Evolutionary conservation across 2,113 vertebrate genomes (phyloP), one percentile per base, ranked within the genome.

Genomic region (Numenius arquata): DNA sequence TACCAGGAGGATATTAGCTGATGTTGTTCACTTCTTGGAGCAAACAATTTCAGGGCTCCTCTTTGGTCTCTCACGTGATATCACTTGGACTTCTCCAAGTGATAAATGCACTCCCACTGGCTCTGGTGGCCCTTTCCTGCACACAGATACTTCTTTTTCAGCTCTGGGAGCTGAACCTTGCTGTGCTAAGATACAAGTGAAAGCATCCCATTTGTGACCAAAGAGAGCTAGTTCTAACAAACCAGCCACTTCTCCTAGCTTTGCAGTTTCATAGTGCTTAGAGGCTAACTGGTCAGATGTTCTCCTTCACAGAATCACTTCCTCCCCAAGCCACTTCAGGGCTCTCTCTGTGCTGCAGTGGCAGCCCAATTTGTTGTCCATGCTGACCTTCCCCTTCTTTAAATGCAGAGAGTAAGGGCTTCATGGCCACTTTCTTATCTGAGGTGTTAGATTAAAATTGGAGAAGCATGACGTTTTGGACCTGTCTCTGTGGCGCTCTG

Each of bases 391-490:
- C 53, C 43, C 41, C 50, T 43, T 84, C 79, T 88, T 77, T 77
- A 77, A 56, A 13, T 67, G 67, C 72, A 63, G 55, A 23, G 65
- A 66, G 53, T 48, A 62, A 93, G 15, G 74, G 7, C 62, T 96
- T 90, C 41, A 48, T 56, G 91, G 65, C 40, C 1, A 0, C 61
- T 63, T 88, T 80, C 63, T 92, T 93, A 77, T 71, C 83, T 73
- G 88, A 93, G 56, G 34, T 19, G 2, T 70, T 96, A 77, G 83
- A 66, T 92, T 80, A 59, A 94, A 96, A 74, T 22, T 89, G 85
- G 75, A 91, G 80, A 85, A 80, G 87, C 77, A 48, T 76, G 91
- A 94, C 0, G 0, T 38, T 88, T 92, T 90, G 62, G 83, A 40
- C 52, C 36, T 62, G 78, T 92, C 72, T 94, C 65, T 95, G 72